Percentiles rank a stretch among this genome's conserved stretches.
These are phyloP conservation scores for Acleris laterana DNA, from an alignment of 2,888 invertebrate species.

Conservation along the genomic window DNA sequence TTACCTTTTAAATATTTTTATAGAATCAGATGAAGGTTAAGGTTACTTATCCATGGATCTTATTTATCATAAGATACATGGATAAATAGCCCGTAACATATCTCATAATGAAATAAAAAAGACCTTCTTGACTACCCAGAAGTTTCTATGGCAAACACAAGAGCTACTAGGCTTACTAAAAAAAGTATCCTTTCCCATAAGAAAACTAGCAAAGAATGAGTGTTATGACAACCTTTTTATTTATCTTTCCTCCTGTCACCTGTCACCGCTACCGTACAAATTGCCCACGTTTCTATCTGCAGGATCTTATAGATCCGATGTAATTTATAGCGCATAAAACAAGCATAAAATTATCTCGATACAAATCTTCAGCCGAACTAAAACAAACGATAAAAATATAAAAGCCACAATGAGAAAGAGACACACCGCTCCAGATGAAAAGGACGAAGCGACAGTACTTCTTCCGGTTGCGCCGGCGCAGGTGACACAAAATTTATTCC, in stretches of 20 bases:
- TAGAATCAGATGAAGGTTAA: too few relatives aligned
- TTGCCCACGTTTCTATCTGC: constrained; percentile 67
- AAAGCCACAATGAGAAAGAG: constrained; percentile 50
- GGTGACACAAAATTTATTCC: constrained; percentile 84
- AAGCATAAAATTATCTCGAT: constrained; percentile 76
- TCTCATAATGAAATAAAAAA: too few relatives aligned
- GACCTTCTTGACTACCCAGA: too few relatives aligned
- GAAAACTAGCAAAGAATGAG: constrained; percentile 5
- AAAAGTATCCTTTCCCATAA: constrained; percentile 2
- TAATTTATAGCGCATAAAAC: constrained; percentile 81
- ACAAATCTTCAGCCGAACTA: constrained; percentile 70
- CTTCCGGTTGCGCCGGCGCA: constrained; percentile 81
- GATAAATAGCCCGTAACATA: too few relatives aligned
- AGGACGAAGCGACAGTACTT: constrained; percentile 57
- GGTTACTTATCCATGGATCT: too few relatives aligned
- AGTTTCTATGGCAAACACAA: too few relatives aligned
- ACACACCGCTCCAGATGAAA: constrained; percentile 52
- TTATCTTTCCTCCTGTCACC: constrained; percentile 55
- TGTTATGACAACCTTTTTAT: constrained; percentile 40
- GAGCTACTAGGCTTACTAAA: background rate
- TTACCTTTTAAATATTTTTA: background rate
- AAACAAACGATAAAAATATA: constrained; percentile 73
- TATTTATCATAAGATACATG: too few relatives aligned
- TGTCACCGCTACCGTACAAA: constrained; percentile 74
- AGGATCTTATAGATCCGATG: constrained; percentile 66